Percentiles rank a stretch among this genome's conserved stretches.
Evolutionary conservation across 2,888 invertebrate genomes (phyloP).

Genomic region (Fragum sueziense): DNA sequence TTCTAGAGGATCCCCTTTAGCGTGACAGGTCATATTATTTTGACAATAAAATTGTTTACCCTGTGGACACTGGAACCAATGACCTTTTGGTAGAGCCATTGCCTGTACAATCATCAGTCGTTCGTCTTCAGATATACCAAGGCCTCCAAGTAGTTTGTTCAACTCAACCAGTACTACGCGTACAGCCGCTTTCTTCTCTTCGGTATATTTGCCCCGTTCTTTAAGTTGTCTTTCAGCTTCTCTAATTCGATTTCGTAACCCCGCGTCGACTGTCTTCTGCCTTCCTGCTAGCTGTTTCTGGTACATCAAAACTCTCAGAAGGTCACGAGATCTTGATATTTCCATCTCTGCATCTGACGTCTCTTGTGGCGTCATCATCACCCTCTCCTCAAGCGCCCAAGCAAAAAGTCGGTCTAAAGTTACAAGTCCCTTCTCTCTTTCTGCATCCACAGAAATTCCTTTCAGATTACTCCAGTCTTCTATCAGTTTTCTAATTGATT

Average conservation of each 20-base stretch:
- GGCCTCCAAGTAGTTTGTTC: slow-evolving; percentile 42
- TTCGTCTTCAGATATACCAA: slow-evolving; percentile 83
- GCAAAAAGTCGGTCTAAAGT: slow-evolving; percentile 34
- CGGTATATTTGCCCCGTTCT: slow-evolving; percentile 34
- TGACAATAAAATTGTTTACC: too few relatives aligned
- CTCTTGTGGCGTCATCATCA: slow-evolving; percentile 63
- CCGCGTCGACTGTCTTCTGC: slow-evolving; percentile 13
- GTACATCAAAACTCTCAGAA: slow-evolving; percentile 44
- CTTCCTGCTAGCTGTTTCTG: slow-evolving; percentile 25
- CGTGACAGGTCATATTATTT: slow-evolving; percentile 35
- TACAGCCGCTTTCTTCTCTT: slow-evolving; percentile 20
- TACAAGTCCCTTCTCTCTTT: slow-evolving; percentile 11
- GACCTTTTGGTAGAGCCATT: slow-evolving; percentile 85
- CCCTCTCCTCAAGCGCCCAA: slow-evolving; percentile 51
- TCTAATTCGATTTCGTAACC: slow-evolving; percentile 21
- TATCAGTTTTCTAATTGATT: slow-evolving; percentile 20
- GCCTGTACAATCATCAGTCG: slow-evolving; percentile 85
- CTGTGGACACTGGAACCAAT: slow-evolving; percentile 89
- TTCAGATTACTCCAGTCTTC: slow-evolving; percentile 42
- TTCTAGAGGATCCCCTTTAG: too few relatives aligned
- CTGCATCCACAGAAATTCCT: slow-evolving; percentile 14
- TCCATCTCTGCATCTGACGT: slow-evolving; percentile 60
- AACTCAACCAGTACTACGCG: slow-evolving; percentile 46
- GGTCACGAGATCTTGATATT: slow-evolving; percentile 47
- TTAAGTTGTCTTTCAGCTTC: slow-evolving; percentile 41